Conservation (phyloP, 2,888 invertebrate species). For the Petrophora chlorosata region DNA sequence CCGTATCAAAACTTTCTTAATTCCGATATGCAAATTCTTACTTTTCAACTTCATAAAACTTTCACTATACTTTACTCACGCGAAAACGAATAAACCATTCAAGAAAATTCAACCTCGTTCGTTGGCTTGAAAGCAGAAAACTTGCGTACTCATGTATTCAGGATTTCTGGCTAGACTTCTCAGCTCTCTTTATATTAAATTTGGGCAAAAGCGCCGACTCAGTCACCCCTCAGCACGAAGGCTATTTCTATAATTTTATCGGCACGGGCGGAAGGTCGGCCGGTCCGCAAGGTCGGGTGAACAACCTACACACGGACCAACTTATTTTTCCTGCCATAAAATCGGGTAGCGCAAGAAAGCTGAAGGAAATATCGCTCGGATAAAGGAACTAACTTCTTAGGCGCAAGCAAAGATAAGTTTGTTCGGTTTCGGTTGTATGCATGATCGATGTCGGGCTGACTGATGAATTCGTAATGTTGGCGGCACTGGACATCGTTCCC, state of each 20-base stretch:
- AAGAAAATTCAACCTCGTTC: not conserved
- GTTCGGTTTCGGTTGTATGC: slow-evolving; percentile 37
- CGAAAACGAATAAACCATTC: not conserved
- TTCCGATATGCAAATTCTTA: slow-evolving; percentile 5
- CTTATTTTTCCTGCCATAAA: slow-evolving; percentile 18
- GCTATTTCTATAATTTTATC: slow-evolving; percentile 33
- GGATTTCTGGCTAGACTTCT: not conserved
- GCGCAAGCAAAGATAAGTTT: slow-evolving; percentile 26
- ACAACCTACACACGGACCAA: slow-evolving; percentile 34
- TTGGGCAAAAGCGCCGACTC: slow-evolving; percentile 1
- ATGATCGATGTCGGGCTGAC: slow-evolving; percentile 54
- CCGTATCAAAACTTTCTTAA: not conserved
- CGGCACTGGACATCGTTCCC: slow-evolving; percentile 35
- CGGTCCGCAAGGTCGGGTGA: slow-evolving; percentile 42
- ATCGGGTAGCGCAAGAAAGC: slow-evolving; percentile 9
- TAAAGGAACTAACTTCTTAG: slow-evolving; percentile 3
- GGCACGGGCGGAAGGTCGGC: slow-evolving; percentile 25
- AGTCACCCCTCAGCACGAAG: slow-evolving; percentile 22
- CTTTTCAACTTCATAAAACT: slow-evolving; percentile 5
- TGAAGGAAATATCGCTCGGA: slow-evolving; percentile 7
- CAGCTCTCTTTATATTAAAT: slow-evolving; percentile 6
- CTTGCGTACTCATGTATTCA: too few species aligned
- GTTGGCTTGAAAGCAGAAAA: not conserved
- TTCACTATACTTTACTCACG: not conserved
- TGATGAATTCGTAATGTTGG: slow-evolving; percentile 49